phyloP scores from a whole-genome alignment of 2,888 invertebrate genomes.

The Laothoe populi region DNA sequence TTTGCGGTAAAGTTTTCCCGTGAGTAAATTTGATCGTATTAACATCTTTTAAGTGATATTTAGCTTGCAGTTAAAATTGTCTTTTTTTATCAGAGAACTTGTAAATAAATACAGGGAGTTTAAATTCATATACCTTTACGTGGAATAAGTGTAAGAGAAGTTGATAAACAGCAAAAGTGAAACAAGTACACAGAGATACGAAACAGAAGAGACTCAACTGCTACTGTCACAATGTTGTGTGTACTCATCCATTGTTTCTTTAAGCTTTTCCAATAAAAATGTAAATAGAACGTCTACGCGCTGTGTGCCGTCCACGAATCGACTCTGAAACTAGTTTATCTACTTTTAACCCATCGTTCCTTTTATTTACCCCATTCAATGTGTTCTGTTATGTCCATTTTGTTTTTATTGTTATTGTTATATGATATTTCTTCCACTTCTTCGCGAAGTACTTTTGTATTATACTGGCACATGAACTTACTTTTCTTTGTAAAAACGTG shows the following conservation, averaged over 20 bases:
- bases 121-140: neutral
- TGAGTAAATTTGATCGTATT: too few relatives aligned
- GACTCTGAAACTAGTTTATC: slow-evolving; percentile 71
- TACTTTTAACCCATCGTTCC: slow-evolving; percentile 55
- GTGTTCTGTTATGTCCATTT: slow-evolving; percentile 30
- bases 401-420: neutral
- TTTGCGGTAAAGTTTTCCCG: too few relatives aligned
- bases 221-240: slow-evolving; percentile 4
- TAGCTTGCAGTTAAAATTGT: too few relatives aligned
- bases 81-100: too few relatives aligned
- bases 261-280: slow-evolving; percentile 80
- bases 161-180: neutral
- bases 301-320: slow-evolving; percentile 56
- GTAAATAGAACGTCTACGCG: slow-evolving; percentile 70
- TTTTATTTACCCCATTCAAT: slow-evolving; percentile 41
- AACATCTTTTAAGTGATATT: too few relatives aligned
- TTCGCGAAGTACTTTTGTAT: slow-evolving; percentile 1
- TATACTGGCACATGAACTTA: slow-evolving; percentile 1
- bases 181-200: neutral
- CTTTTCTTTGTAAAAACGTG: slow-evolving; percentile 9
- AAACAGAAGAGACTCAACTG: slow-evolving; percentile 5
- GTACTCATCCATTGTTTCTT: slow-evolving; percentile 62
- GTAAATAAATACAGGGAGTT: neutral
- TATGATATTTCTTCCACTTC: neutral
- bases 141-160: neutral